phyloP scores from a whole-genome alignment of 2,888 invertebrate genomes.

The Leucania comma region DNA sequence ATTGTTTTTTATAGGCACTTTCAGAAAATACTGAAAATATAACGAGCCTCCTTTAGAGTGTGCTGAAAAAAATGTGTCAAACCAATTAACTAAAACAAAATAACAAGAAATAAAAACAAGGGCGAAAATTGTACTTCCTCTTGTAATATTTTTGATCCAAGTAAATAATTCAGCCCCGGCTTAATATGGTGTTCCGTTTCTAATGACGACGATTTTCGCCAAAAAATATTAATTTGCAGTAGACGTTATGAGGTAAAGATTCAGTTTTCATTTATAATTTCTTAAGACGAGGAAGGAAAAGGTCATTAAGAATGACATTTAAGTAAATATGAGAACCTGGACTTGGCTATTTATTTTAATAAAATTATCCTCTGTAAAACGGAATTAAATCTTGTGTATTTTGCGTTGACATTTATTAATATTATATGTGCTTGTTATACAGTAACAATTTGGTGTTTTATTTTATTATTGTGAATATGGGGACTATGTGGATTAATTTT shows the following conservation, averaged over 20 bases:
- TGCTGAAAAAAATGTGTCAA: background rate
- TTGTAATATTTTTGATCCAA: conserved; percentile 23
- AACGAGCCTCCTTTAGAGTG: background rate
- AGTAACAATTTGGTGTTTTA: background rate
- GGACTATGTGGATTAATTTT: too few species aligned
- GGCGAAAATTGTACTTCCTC: conserved; percentile 7
- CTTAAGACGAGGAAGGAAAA: conserved; percentile 37
- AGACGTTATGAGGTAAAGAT: conserved; percentile 38
- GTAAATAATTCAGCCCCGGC: conserved; percentile 31
- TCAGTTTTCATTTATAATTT: conserved; percentile 40
- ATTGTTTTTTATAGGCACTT: too few species aligned
- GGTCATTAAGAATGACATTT: conserved; percentile 52
- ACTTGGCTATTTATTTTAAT: conserved; percentile 56
- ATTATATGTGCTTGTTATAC: conserved; percentile 2
- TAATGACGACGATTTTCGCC: conserved; percentile 52
- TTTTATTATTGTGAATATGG: too few species aligned
- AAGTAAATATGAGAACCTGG: conserved; percentile 58
- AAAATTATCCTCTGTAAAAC: conserved; percentile 31
- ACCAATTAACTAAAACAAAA: background rate
- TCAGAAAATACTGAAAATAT: too few species aligned
- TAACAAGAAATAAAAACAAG: conserved; percentile 39
- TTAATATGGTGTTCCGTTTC: conserved; percentile 28
- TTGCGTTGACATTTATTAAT: conserved; percentile 31
- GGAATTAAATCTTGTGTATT: conserved; percentile 41
- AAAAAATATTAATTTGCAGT: conserved; percentile 48